Evolutionary conservation across 2,797 vertebrate genomes (phyloP).

Genomic region (Thaleichthys pacificus): DNA sequence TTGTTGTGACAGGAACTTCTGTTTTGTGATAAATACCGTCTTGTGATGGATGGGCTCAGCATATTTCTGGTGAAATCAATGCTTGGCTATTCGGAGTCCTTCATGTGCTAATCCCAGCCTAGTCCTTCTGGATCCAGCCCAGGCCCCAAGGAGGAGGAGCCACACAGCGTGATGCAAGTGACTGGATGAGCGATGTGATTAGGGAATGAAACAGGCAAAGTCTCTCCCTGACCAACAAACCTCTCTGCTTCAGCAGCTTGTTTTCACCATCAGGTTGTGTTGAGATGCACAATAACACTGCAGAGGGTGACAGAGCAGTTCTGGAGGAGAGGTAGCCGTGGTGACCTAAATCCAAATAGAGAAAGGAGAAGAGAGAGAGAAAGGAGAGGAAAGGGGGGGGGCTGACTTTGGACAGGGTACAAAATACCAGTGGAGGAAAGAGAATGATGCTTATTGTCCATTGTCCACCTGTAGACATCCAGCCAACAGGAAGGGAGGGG

Average conservation of each 20-base stretch:
- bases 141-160: too few relatives aligned
- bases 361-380: conserved; percentile 9
- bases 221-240: neutral
- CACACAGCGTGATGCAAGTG: too few relatives aligned
- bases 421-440: conserved; percentile 48
- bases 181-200: neutral
- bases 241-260: conserved; percentile 1
- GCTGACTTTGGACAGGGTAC: conserved; percentile 24
- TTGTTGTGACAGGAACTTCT: too few relatives aligned
- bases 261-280: neutral
- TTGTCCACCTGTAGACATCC: conserved; percentile 50
- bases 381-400: neutral
- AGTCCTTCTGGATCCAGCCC: too few relatives aligned
- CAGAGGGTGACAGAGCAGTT: conserved; percentile 21
- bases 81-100: too few relatives aligned
- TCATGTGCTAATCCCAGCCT: too few relatives aligned
- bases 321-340: neutral
- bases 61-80: too few relatives aligned
- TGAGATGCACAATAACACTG: conserved; percentile 14
- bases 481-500: neutral
- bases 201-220: neutral
- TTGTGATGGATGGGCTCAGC: too few relatives aligned
- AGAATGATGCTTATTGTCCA: conserved; percentile 62
- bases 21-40: too few relatives aligned
- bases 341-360: conserved; percentile 6